Conservation (phyloP, 2,888 invertebrate species). For the Vesta saturnalis region DNA sequence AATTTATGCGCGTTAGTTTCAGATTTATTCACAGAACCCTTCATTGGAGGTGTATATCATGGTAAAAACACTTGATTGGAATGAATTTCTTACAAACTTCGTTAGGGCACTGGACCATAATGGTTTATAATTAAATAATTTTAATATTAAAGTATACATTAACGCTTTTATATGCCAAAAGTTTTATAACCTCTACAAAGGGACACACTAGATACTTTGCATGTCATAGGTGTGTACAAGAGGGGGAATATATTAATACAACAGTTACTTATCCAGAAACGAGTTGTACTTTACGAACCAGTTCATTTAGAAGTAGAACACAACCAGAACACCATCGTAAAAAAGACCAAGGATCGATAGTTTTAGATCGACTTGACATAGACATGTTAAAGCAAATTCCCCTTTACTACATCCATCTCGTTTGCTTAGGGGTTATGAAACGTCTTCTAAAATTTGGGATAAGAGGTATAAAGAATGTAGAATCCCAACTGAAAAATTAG, state of each 20-base stretch:
- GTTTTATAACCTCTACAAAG: conserved; percentile 1
- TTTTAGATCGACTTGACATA: neutral
- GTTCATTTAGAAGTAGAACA: neutral
- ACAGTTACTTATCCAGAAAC: conserved; percentile 5
- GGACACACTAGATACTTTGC: conserved; percentile 2
- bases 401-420: neutral
- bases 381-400: neutral
- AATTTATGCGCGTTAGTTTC: conserved; percentile 2
- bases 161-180: neutral
- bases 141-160: neutral
- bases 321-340: neutral
- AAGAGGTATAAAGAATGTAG: neutral
- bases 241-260: too few relatives aligned
- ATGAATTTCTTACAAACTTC: neutral
- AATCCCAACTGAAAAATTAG: neutral
- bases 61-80: conserved; percentile 1
- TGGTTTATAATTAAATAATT: neutral
- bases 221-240: neutral
- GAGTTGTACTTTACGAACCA: conserved; percentile 1
- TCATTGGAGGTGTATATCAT: neutral
- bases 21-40: neutral
- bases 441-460: neutral
- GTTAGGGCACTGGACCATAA: neutral
- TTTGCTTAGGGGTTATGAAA: neutral
- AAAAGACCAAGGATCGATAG: neutral